A percentile compares a stretch with the other conserved stretches of the same genome.
phyloP scores from a whole-genome alignment of 2,797 vertebrate species.

The Okamejei kenojei region DNA sequence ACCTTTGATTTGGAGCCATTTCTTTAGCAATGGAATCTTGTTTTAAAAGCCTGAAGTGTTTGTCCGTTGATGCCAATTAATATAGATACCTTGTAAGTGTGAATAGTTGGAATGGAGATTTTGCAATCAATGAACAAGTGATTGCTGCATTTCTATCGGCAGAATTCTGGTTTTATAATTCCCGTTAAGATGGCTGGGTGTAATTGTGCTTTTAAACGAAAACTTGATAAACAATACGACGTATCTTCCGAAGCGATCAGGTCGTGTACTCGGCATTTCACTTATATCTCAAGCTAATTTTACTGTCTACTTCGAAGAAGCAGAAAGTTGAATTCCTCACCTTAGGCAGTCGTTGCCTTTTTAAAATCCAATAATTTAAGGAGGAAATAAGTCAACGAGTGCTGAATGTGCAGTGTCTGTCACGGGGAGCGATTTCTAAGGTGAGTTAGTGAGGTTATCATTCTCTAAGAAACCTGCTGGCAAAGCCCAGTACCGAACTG shows the following conservation, averaged over 20 bases:
- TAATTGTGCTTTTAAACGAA: background rate
- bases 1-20: background rate
- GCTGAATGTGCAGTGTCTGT: slow-evolving; percentile 61
- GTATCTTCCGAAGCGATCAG: background rate
- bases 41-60: background rate
- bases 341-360: slow-evolving; percentile 51
- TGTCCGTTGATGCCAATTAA: background rate
- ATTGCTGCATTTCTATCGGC: background rate
- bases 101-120: background rate
- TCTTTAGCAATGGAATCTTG: slow-evolving; percentile 13
- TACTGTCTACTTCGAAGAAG: slow-evolving; percentile 4
- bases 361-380: slow-evolving; percentile 46
- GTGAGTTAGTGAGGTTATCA: slow-evolving; percentile 56
- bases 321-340: slow-evolving; percentile 47
- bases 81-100: background rate
- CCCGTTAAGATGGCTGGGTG: background rate
- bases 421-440: slow-evolving; percentile 53
- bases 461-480: slow-evolving; percentile 41
- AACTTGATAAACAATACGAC: background rate
- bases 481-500: slow-evolving; percentile 56
- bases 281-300: slow-evolving; percentile 26
- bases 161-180: background rate
- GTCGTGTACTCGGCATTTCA: background rate
- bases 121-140: background rate
- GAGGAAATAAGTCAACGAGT: slow-evolving; percentile 55